These are phyloP conservation scores for Melanocharis versteri DNA, from an alignment of 2,113 vertebrate genomes.

Conservation along the genomic window DNA sequence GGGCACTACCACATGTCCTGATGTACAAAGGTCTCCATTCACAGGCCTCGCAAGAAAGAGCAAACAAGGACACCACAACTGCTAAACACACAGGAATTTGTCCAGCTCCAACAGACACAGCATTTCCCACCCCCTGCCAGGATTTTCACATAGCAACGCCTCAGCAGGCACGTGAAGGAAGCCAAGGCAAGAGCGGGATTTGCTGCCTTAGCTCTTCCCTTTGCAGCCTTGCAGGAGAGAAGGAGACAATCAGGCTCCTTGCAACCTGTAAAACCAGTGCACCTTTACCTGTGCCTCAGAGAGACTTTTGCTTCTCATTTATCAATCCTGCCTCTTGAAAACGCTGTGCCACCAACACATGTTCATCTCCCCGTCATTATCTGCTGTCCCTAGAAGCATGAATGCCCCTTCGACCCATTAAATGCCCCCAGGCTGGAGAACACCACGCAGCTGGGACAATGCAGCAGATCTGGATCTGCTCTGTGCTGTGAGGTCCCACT, in stretches of 20 bases:
- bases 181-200: background rate
- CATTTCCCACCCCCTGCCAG: background rate
- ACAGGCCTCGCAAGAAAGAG: background rate
- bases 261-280: background rate
- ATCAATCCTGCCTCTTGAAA: background rate
- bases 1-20: background rate
- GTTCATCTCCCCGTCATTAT: background rate
- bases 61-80: background rate
- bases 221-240: background rate
- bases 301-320: background rate
- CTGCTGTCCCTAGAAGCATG: background rate
- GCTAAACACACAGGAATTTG: background rate
- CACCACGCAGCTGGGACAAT: fast-evolving
- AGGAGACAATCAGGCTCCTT: background rate
- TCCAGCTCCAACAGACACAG: background rate
- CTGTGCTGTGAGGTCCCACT: background rate
- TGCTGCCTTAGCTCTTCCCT: background rate
- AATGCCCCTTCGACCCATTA: fast-evolving
- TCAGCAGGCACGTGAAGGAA: background rate
- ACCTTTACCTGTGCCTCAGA: background rate
- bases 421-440: fast-evolving
- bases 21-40: background rate
- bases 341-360: fast-evolving
- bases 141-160: background rate
- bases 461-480: background rate